Percentiles rank a stretch among this genome's conserved stretches.
Conservation (phyloP, 2,113 vertebrate species). For the Dasypus novemcinctus region DNA sequence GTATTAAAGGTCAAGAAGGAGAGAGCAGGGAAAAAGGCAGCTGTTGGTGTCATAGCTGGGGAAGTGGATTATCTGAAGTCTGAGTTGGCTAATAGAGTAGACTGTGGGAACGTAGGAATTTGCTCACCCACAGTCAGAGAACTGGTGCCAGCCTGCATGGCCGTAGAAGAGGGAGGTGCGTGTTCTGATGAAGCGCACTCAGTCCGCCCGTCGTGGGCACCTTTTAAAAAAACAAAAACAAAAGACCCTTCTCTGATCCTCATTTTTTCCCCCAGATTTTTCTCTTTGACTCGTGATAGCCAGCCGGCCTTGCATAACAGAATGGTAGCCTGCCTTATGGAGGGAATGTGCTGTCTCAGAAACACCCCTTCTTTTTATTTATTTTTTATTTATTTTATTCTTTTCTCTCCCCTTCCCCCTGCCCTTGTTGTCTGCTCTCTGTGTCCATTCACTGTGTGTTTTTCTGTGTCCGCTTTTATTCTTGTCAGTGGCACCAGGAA, state of each 20-base stretch:
- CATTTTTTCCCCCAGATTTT: neutral
- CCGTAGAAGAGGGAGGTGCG: neutral
- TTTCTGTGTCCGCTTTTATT: too few species aligned
- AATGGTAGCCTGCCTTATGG: neutral
- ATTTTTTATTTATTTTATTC: too few species aligned
- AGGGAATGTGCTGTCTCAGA: neutral
- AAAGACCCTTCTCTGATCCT: neutral
- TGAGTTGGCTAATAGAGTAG: neutral
- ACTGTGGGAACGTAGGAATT: neutral
- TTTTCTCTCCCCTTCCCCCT: too few species aligned
- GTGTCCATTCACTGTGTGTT: too few species aligned
- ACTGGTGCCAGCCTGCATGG: neutral
- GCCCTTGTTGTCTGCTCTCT: too few species aligned
- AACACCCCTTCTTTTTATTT: neutral
- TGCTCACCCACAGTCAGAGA: neutral
- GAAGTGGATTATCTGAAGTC: neutral
- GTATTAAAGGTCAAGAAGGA: constrained; percentile 39
- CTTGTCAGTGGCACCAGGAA: too few species aligned
- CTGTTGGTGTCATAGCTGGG: neutral
- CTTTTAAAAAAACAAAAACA: neutral
- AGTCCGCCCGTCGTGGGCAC: neutral
- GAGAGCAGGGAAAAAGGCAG: neutral
- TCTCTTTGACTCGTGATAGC: neutral
- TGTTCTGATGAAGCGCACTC: neutral
- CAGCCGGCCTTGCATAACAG: neutral